Base-by-base conservation (phyloP, 1,140 invertebrate genomes). In the Uloborus diversus region DNA sequence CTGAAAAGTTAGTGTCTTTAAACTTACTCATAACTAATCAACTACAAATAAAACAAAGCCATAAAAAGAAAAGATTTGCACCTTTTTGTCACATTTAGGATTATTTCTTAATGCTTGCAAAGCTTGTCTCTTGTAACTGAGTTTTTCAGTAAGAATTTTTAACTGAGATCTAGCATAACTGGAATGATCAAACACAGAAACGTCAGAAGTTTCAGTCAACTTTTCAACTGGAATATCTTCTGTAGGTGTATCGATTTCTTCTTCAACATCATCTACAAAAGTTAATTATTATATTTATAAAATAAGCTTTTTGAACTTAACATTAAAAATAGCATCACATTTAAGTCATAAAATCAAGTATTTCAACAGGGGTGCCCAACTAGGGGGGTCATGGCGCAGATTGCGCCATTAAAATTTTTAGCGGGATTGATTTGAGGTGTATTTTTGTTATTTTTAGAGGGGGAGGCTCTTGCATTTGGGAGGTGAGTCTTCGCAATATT, bases 101-200 rank as follows among this genome's bases (percentile, higher is more conserved):
- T 82, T 79, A 23, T 53, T 81, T 62, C 64, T 59, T 20, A 82
- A 51, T 23, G 82, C 82, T 3, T 80, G 14, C 11, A 83, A 57
- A 4, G 83, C 83, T 47, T 83, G 82, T 13, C 42, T 79, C 81
- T 88, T 88, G 81, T 86, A 85, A 28, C 76, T 76, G 1, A 88
- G 84, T 75, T 85, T 87, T 14, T 84, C 83, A 59, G 86, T 92
- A 56, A 96, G 85, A 83, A 94, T 92, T 84, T 94, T 92, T 3
- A 96, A 86, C 85, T 94, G 94, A 81, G 91, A 90, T 56, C 93
- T 88, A 0, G 94, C 93, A 86, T 94, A 94, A 82, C 92, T 94
- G 0, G 94, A 94, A 86, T 95, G 93, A 80, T 94, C 93, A 0
- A 90, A 91, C 70, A 88, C 84, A 64, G 85, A 82, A 4, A 83